These are phyloP conservation scores for Arenaria interpres DNA, from an alignment of 2,113 vertebrate genomes.

Conservation along the genomic window DNA sequence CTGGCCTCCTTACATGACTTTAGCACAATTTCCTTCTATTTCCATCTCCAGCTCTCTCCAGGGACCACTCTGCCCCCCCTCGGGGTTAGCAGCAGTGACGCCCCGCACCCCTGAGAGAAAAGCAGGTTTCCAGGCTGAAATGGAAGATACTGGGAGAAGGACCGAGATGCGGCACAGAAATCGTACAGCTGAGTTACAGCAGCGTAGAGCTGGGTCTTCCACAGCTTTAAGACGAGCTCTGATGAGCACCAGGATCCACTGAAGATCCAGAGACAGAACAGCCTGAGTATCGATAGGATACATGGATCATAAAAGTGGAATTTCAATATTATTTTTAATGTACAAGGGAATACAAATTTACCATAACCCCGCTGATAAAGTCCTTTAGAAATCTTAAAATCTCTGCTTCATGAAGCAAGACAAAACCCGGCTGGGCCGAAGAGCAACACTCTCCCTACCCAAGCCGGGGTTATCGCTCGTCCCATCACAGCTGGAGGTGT, in stretches of 20 bases:
- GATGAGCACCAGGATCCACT: fast-evolving
- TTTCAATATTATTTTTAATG: background rate
- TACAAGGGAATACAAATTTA: background rate
- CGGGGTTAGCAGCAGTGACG: background rate
- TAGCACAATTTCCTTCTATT: background rate
- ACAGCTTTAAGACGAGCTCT: background rate
- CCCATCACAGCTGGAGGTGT: background rate
- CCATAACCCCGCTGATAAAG: background rate
- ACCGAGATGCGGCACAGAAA: background rate
- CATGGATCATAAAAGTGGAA: background rate
- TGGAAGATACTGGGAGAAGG: background rate
- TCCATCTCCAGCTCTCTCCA: background rate
- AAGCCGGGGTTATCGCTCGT: fast-evolving
- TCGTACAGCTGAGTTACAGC: background rate
- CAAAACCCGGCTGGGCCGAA: background rate
- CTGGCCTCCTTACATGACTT: background rate
- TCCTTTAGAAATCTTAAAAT: background rate
- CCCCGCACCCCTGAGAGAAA: fast-evolving
- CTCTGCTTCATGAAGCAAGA: background rate
- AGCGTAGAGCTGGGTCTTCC: fast-evolving
- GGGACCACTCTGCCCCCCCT: background rate
- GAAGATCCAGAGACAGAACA: background rate
- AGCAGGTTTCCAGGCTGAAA: background rate
- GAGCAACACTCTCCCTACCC: background rate
- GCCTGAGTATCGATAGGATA: background rate